These are phyloP conservation scores for Ostrea denselamellosa DNA, from an alignment of 1,140 invertebrate genomes.

Conservation along the genomic window DNA sequence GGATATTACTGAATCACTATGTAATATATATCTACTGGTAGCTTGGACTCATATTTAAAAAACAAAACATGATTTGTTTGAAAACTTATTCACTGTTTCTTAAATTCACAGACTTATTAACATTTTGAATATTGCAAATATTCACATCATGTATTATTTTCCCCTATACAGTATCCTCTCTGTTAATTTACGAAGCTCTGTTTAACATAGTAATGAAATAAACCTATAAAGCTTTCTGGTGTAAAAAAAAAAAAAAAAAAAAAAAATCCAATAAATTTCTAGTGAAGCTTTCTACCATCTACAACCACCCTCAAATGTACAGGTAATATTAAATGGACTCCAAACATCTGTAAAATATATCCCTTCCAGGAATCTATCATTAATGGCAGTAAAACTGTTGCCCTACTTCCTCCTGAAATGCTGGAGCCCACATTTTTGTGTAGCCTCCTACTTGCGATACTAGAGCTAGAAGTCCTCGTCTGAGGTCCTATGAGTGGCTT, in stretches of 20 bases:
- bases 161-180: too few species aligned
- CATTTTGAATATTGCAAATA: too few species aligned
- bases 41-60: too few species aligned
- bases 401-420: background rate
- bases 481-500: background rate
- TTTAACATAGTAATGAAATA: too few species aligned
- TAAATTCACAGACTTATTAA: too few species aligned
- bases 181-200: too few species aligned
- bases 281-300: background rate
- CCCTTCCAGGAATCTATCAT: background rate
- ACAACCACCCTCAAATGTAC: background rate
- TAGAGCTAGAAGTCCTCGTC: background rate
- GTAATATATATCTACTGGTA: too few species aligned
- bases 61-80: too few species aligned
- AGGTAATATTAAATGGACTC: background rate
- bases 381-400: background rate
- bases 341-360: background rate
- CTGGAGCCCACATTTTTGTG: background rate
- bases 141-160: too few species aligned
- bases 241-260: too few species aligned
- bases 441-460: background rate
- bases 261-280: background rate
- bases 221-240: background rate
- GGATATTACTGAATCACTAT: too few species aligned
- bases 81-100: too few species aligned